Conservation (phyloP, 2,113 vertebrate species). For the Melozone crissalis region DNA sequence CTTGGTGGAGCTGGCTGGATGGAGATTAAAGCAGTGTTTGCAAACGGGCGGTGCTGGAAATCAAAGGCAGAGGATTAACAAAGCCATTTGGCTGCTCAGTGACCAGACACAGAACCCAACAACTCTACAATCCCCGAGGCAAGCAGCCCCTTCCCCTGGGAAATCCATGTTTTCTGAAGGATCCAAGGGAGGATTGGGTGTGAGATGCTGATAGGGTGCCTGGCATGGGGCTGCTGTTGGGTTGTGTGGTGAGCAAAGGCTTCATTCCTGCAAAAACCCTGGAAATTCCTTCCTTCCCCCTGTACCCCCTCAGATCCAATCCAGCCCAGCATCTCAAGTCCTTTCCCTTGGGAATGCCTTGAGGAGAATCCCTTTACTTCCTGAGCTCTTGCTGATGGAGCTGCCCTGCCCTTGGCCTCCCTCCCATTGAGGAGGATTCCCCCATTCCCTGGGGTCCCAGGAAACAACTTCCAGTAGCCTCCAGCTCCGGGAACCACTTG, state of each 20-base stretch:
- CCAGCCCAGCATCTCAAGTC: not conserved
- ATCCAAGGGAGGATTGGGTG: accelerated
- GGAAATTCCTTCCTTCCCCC: not conserved
- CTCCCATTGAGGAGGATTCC: not conserved
- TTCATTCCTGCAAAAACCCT: not conserved
- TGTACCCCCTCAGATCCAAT: not conserved
- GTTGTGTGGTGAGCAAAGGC: accelerated
- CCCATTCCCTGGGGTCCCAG: not conserved
- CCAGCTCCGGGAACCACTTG: not conserved
- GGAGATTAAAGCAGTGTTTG: slow-evolving; percentile 28
- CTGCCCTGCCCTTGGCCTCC: not conserved
- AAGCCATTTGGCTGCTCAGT: not conserved
- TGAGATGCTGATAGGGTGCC: accelerated
- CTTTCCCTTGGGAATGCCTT: not conserved
- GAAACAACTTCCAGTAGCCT: not conserved
- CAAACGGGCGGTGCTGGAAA: not conserved
- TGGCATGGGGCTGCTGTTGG: accelerated
- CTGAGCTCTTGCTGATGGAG: not conserved
- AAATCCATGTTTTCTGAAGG: not conserved
- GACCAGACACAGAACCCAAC: not conserved
- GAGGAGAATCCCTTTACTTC: not conserved
- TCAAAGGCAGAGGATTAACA: slow-evolving; percentile 32
- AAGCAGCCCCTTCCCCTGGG: not conserved
- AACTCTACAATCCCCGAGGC: not conserved
- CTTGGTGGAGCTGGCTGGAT: not conserved